Evolutionary conservation across 2,797 vertebrate species (phyloP).

Genomic region (Staurois parvus): DNA sequence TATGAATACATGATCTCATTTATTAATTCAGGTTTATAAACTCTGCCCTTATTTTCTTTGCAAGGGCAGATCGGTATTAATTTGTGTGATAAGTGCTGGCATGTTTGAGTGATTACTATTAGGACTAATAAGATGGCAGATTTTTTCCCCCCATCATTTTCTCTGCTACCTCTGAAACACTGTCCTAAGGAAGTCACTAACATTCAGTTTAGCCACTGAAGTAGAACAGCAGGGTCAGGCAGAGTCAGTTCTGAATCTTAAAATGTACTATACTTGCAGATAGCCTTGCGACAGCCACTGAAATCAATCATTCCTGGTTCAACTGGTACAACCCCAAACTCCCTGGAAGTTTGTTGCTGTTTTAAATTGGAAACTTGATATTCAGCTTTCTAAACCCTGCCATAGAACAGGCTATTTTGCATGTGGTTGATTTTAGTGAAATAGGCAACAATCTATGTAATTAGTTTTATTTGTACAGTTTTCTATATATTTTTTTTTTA

Average conservation of each 20-base stretch:
- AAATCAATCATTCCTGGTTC: slow-evolving; percentile 54
- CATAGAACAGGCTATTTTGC: not conserved
- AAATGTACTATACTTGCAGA: slow-evolving; percentile 47
- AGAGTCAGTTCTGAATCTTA: slow-evolving; percentile 29
- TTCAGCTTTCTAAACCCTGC: not conserved
- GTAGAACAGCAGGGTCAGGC: slow-evolving; percentile 48
- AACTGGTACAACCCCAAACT: slow-evolving; percentile 36
- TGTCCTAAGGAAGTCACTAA: slow-evolving; percentile 32
- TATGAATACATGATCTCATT: not conserved
- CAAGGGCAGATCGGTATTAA: not conserved
- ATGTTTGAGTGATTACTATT: not conserved
- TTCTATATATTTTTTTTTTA: not conserved
- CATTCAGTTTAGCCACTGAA: slow-evolving; percentile 39
- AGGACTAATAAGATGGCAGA: slow-evolving; percentile 4
- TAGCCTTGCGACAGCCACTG: slow-evolving; percentile 29
- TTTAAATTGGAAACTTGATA: slow-evolving; percentile 2
- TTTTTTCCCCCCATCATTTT: not conserved
- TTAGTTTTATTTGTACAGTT: not conserved
- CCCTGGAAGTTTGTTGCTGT: not conserved
- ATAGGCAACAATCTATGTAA: too few species aligned
- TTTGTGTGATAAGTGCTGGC: not conserved
- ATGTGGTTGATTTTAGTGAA: not conserved
- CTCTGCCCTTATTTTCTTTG: not conserved
- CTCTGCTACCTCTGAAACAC: not conserved
- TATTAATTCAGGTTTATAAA: slow-evolving; percentile 2